Percentiles rank a stretch among this genome's conserved stretches.
Evolutionary conservation across 2,888 invertebrate genomes (phyloP).

Genomic region (Gymnocheta viridis): DNA sequence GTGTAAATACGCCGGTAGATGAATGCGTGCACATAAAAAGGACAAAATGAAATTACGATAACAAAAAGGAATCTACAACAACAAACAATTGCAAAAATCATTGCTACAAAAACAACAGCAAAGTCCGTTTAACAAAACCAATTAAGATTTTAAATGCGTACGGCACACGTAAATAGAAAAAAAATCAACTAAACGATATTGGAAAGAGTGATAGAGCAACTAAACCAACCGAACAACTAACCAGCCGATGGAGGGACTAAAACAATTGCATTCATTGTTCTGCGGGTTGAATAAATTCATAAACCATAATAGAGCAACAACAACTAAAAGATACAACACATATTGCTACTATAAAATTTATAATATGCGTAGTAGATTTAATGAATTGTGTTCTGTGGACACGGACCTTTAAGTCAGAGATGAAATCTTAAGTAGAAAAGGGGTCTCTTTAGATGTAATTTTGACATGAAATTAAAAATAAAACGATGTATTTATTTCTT

Average conservation of each 20-base stretch:
- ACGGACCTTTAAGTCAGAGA: conserved; percentile 35
- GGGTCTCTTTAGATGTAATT: not conserved
- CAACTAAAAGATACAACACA: not conserved
- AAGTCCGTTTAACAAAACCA: conserved; percentile 60
- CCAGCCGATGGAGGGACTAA: conserved; percentile 24
- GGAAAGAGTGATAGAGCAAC: conserved; percentile 27
- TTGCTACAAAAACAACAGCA: conserved; percentile 37
- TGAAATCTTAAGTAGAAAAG: not conserved
- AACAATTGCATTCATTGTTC: conserved; percentile 55
- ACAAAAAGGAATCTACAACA: conserved; percentile 11
- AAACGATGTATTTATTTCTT: not conserved
- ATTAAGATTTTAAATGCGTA: conserved; percentile 69
- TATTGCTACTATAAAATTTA: conserved; percentile 35
- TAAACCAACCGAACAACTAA: not conserved
- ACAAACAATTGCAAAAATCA: conserved; percentile 7
- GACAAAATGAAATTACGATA: conserved; percentile 39
- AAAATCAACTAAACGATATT: conserved; percentile 47
- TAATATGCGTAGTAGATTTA: conserved; percentile 49
- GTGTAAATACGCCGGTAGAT: conserved; percentile 49
- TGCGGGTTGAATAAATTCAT: conserved; percentile 66
- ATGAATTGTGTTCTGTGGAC: conserved; percentile 46
- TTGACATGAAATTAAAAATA: not conserved
- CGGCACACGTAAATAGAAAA: conserved; percentile 48
- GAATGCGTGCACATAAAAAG: conserved; percentile 33
- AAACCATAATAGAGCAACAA: conserved; percentile 47